Base-by-base conservation (phyloP, 2,888 invertebrate genomes). In the Leptinotarsa tumamoca region DNA sequence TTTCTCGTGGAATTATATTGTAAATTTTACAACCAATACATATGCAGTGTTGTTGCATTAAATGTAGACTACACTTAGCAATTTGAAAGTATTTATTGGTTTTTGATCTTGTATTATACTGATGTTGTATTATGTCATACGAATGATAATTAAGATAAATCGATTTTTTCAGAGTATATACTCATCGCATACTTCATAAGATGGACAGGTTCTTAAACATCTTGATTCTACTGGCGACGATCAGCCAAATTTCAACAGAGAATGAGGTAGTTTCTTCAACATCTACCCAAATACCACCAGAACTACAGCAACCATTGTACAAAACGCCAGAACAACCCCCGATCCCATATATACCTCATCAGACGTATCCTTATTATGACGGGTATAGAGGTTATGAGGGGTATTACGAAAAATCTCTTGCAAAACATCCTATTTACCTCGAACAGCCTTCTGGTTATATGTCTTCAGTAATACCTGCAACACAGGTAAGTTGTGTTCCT, bases 311-410 rank as follows among this genome's bases (percentile, higher is more conserved):
- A 70, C 80, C 80, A 27, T 75, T 70, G 56, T 81, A 82, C 75
- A 66, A 67, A 56, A 77, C 80, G 72, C 78, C 80, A 2, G 79
- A 75, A 51, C 82, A 83, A 52, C 52, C 68, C 2, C 74, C 79
- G 4, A 68, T 69, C 23, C 54, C 78, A 14, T 84, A 83, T 75
- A 78, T 84, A 27, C 83, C 84, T 10, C 84, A 82, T 69, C 80
- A 81, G 4, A 83, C 82, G 18, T 85, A 82, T 71, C 84, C 84
- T 4, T 85, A 83, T 68, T 78, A 81, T 2, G 84, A 70, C 17
- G 49, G 70, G 14, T 70, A 70, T 50, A n/a, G 63, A 63, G 70
- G 70, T 3, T 70, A 58, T 58, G 70, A 70, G n/a, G 61, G 49
- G 17, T 70, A 43, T 23, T 70, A 58, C 58, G 58, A 21, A 23